phyloP scores from a whole-genome alignment of 2,888 invertebrate genomes.

The Mythimna lalbum region DNA sequence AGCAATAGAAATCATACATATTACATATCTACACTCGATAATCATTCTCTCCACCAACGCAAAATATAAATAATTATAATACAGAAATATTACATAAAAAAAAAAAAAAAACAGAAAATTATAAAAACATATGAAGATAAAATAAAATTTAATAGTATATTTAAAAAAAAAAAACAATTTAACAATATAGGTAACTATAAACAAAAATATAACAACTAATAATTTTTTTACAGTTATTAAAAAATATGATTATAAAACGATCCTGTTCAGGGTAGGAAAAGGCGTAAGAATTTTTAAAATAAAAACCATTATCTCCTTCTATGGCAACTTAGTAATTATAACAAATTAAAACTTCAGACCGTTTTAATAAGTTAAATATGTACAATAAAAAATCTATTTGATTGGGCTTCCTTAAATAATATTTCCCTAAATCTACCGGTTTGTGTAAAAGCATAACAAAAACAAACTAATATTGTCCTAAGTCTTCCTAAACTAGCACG shows the following conservation, averaged over 20 bases:
- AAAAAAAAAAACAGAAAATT: too few species aligned
- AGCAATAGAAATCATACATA: not conserved
- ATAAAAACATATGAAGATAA: too few species aligned
- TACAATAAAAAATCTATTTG: not conserved
- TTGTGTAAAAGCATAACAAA: slow-evolving; percentile 10
- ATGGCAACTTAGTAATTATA: not conserved
- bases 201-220: too few species aligned
- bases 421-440: not conserved
- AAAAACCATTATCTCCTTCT: not conserved
- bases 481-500: not conserved
- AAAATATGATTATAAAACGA: too few species aligned
- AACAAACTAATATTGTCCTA: slow-evolving; percentile 1
- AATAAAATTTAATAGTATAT: too few species aligned
- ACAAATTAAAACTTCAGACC: not conserved
- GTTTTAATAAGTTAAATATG: not conserved
- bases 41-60: not conserved
- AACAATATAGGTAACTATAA: too few species aligned
- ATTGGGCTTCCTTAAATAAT: not conserved
- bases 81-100: too few species aligned
- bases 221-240: too few species aligned
- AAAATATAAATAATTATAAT: too few species aligned
- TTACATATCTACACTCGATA: not conserved
- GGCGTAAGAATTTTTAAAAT: too few species aligned
- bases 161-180: too few species aligned
- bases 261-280: too few species aligned